These are phyloP conservation scores for Spea multiplicata DNA, from an alignment of 2,113 vertebrate genomes.

Conservation along the genomic window DNA sequence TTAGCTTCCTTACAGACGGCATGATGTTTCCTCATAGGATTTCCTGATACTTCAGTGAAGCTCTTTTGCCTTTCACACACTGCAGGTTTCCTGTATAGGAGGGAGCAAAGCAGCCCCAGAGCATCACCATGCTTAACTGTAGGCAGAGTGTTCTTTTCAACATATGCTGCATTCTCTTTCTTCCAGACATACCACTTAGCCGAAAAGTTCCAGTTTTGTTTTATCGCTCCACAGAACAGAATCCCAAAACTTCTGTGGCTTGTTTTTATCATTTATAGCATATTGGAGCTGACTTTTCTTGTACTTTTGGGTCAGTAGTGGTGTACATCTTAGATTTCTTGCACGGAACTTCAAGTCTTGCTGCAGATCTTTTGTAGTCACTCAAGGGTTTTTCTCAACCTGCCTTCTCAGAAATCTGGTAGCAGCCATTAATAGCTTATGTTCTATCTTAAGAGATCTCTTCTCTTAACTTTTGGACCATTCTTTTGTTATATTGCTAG, in stretches of 20 bases:
- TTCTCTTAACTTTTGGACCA: no score
- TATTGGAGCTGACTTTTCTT: constrained; percentile 1
- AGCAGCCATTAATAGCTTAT: background rate
- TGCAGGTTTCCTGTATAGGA: background rate
- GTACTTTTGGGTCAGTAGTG: constrained; percentile 1
- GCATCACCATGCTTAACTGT: background rate
- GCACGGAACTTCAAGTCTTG: no score
- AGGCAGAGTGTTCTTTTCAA: background rate
- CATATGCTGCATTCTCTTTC: background rate
- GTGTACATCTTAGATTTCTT: no score
- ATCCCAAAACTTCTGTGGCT: background rate
- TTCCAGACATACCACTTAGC: background rate
- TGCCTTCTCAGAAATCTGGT: constrained; percentile 11
- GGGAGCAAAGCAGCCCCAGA: background rate
- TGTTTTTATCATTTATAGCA: constrained; percentile 4
- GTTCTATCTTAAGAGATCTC: no score
- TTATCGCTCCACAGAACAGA: background rate
- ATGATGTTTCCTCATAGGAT: background rate
- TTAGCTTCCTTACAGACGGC: background rate
- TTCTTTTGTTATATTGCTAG: no score
- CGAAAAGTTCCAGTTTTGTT: constrained; percentile 21
- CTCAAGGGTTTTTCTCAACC: constrained; percentile 4
- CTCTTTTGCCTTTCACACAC: background rate
- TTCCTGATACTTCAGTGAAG: constrained; percentile 1
- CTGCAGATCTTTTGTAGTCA: background rate